phyloP scores from a whole-genome alignment of 2,113 vertebrate genomes.

The Epinephelus cyanopodus region DNA sequence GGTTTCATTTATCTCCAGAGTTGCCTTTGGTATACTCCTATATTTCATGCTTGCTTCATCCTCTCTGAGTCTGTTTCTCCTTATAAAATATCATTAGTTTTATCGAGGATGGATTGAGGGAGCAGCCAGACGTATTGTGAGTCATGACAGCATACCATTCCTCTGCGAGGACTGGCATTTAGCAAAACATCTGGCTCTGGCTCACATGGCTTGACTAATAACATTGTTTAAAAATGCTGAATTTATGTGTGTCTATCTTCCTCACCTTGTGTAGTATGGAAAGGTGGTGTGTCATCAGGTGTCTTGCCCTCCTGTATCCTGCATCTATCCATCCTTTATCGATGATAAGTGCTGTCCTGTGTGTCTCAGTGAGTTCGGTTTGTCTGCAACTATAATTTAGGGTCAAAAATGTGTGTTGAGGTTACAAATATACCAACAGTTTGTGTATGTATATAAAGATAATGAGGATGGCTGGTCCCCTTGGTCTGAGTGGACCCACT shows the following conservation, averaged over 20 bases:
- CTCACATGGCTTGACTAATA: conserved; percentile 3
- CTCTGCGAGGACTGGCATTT: conserved; percentile 43
- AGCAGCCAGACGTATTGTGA: conserved; percentile 48
- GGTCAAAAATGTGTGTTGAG: background rate
- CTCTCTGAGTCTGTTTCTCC: conserved; percentile 58
- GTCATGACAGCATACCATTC: conserved; percentile 51
- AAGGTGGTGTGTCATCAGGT: conserved; percentile 93
- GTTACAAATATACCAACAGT: background rate
- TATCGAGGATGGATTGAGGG: conserved; percentile 52
- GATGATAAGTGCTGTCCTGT: conserved; percentile 94
- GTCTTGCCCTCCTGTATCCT: conserved; percentile 91
- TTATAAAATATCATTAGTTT: conserved; percentile 59
- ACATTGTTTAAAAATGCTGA: conserved; percentile 26
- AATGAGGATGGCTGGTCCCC: conserved; percentile 94
- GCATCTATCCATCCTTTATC: conserved; percentile 87
- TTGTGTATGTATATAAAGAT: conserved; percentile 67
- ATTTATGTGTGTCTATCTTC: conserved; percentile 26
- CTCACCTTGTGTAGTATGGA: conserved; percentile 84
- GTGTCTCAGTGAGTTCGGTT: conserved; percentile 89
- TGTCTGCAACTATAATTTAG: background rate
- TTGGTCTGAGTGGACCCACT: conserved; percentile 97
- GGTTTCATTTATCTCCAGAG: conserved; percentile 52
- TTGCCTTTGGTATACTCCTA: conserved; percentile 4
- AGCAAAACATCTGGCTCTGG: conserved; percentile 60
- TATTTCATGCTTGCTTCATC: conserved; percentile 39